Conservation (phyloP, 2,888 invertebrate species). For the Bedellia somnulentella region DNA sequence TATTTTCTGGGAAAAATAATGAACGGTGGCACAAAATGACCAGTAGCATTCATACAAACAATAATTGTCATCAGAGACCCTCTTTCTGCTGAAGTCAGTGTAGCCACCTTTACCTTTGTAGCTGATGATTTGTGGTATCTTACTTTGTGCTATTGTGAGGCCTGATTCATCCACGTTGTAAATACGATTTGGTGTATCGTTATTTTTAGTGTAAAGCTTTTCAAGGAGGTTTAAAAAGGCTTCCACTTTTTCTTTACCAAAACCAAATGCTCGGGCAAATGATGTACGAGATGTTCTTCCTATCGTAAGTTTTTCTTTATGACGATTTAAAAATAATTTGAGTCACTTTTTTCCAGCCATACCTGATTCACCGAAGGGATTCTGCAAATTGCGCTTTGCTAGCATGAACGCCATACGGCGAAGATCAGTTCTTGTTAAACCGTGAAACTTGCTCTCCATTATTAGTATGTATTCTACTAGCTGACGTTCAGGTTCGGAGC, state of each 20-base stretch:
- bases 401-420: slow-evolving; percentile 9
- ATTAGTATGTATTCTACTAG: slow-evolving; percentile 9
- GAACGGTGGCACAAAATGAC: slow-evolving; percentile 14
- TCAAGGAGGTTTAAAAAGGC: slow-evolving; percentile 2
- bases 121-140: slow-evolving; percentile 12
- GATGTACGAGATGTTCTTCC: not conserved
- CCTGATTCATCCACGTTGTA: slow-evolving; percentile 13
- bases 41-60: slow-evolving; percentile 13
- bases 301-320: slow-evolving; percentile 1
- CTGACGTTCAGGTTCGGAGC: slow-evolving; percentile 3
- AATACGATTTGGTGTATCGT: slow-evolving; percentile 8
- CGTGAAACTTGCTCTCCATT: slow-evolving; percentile 7
- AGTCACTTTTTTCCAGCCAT: slow-evolving; percentile 7
- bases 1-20: slow-evolving; percentile 15
- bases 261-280: slow-evolving; percentile 1
- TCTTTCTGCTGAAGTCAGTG: slow-evolving; percentile 15
- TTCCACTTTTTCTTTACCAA: slow-evolving; percentile 1
- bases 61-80: slow-evolving; percentile 14
- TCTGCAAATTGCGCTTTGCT: slow-evolving; percentile 8
- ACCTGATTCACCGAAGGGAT: slow-evolving; percentile 8
- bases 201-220: slow-evolving; percentile 1
- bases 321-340: slow-evolving; percentile 1
- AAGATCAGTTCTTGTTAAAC: slow-evolving; percentile 9
- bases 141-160: slow-evolving; percentile 13
- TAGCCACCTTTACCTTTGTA: slow-evolving; percentile 12